Conservation (phyloP, 2,797 vertebrate genomes). For the Hydrolagus colliei region DNA sequence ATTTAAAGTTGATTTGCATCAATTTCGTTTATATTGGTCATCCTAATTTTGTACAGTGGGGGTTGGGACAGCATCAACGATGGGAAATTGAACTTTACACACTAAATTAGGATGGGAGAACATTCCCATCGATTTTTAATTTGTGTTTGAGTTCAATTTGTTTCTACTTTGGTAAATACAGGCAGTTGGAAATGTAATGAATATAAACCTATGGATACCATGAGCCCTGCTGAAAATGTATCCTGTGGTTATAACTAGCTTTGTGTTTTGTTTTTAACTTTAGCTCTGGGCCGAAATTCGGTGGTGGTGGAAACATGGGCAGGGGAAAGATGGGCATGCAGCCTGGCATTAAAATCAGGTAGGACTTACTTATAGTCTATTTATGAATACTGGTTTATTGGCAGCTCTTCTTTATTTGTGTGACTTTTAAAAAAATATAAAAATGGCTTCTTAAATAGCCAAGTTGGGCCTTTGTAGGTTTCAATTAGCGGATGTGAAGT, state of each 20-base stretch:
- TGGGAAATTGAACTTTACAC: not conserved
- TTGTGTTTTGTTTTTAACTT: conserved; percentile 51
- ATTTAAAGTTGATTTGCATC: not conserved
- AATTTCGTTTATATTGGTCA: not conserved
- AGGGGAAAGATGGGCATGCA: conserved; percentile 83
- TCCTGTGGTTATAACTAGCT: conserved; percentile 32
- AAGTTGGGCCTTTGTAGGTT: conserved; percentile 12
- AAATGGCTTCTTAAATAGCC: conserved; percentile 4
- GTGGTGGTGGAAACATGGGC: conserved; percentile 60
- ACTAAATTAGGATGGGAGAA: not conserved
- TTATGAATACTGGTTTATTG: conserved; percentile 37
- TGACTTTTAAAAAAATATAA: conserved; percentile 39
- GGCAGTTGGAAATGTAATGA: not conserved
- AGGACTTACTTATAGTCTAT: conserved; percentile 44
- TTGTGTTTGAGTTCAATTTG: not conserved
- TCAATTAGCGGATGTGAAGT: too few relatives aligned
- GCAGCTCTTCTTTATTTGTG: conserved; percentile 37
- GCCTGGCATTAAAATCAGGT: conserved; percentile 84
- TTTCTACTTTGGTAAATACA: conserved; percentile 2
- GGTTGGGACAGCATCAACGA: not conserved
- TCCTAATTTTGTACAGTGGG: not conserved
- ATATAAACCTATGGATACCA: not conserved
- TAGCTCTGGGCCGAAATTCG: conserved; percentile 84
- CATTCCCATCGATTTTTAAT: conserved; percentile 1
- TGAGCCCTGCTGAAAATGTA: conserved; percentile 19